Evolutionary conservation across 2,797 vertebrate genomes (phyloP).

Genomic region (Microhierax caerulescens): DNA sequence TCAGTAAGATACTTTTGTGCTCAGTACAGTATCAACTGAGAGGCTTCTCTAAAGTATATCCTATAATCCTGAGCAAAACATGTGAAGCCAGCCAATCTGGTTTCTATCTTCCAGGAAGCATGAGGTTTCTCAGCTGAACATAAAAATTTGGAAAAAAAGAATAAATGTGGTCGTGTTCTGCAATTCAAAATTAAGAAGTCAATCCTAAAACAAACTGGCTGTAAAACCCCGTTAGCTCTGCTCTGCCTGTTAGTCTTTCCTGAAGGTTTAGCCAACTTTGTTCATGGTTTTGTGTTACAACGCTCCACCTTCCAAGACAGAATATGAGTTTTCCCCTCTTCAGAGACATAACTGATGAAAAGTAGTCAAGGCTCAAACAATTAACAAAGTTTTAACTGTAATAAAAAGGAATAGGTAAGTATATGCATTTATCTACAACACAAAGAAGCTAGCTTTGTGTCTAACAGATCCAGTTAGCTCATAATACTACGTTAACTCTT

Average conservation of each 20-base stretch:
- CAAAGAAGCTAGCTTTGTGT: not conserved
- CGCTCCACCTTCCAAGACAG: not conserved
- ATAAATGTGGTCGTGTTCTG: accelerated
- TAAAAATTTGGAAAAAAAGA: not conserved
- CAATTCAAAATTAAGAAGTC: not conserved
- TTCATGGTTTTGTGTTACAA: not conserved
- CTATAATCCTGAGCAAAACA: not conserved
- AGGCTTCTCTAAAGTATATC: not conserved
- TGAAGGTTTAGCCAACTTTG: not conserved
- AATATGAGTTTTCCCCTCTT: not conserved
- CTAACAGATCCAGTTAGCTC: not conserved
- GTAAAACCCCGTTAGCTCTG: not conserved
- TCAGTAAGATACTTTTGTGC: not conserved
- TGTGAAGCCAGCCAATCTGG: not conserved
- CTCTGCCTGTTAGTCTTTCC: not conserved
- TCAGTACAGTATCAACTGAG: not conserved
- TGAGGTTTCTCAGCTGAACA: not conserved
- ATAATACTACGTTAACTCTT: not conserved
- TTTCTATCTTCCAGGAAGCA: not conserved
- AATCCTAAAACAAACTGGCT: not conserved
- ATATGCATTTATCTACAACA: not conserved
- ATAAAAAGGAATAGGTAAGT: not conserved
- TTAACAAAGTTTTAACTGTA: not conserved
- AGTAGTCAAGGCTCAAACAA: not conserved
- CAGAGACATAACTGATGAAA: not conserved